Conservation (phyloP, 2,113 vertebrate genomes). For the Ardeotis arabs region DNA sequence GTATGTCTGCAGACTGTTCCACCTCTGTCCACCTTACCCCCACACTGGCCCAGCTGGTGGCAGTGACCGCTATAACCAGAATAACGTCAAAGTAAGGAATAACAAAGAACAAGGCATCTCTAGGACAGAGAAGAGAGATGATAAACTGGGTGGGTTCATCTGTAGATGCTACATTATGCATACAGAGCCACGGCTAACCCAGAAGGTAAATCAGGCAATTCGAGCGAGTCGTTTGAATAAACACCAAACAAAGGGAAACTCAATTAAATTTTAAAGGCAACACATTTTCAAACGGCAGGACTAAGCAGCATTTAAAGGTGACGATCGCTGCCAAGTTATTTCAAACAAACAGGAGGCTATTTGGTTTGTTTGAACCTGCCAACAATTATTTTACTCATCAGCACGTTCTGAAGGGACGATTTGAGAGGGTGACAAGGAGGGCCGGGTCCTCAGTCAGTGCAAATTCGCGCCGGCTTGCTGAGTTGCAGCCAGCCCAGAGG, state of each 20-base stretch:
- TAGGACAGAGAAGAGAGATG: neutral
- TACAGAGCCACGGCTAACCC: neutral
- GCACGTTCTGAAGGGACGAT: neutral
- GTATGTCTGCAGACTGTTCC: neutral
- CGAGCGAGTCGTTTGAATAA: neutral
- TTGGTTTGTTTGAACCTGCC: neutral
- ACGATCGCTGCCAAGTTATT: neutral
- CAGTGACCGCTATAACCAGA: neutral
- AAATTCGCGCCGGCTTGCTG: neutral
- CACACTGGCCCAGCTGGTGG: neutral
- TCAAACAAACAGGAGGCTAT: neutral
- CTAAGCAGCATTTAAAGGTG: neutral
- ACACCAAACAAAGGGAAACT: slow-evolving; percentile 5
- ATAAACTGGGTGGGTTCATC: neutral
- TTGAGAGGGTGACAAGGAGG: neutral
- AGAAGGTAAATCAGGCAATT: neutral
- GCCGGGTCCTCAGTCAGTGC: neutral
- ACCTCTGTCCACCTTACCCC: neutral
- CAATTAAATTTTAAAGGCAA: slow-evolving; percentile 29
- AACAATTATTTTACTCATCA: slow-evolving; percentile 29
- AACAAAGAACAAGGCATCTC: neutral
- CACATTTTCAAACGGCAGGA: neutral
- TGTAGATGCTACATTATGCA: neutral
- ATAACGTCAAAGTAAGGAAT: neutral
- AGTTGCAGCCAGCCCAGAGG: neutral